Evolutionary conservation across 92 coral and sea anemone genomes (phyloP).

Genomic region (Palythoa caribaeorum): DNA sequence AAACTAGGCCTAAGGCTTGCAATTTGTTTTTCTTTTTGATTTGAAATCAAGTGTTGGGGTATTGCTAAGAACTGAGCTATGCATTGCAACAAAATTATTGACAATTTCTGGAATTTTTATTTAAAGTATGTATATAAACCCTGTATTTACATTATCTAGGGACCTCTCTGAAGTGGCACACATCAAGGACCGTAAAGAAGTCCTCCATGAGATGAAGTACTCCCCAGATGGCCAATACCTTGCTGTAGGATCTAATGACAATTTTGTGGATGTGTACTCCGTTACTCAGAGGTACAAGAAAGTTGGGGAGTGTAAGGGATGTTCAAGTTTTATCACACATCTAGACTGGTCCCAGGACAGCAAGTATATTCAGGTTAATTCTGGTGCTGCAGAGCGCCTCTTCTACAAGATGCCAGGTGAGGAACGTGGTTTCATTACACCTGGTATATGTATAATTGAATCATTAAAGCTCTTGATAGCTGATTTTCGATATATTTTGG

Average conservation of each 20-base stretch:
- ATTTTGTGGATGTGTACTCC: slow-evolving; percentile 96
- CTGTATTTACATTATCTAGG: slow-evolving; percentile 39
- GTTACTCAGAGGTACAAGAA: slow-evolving; percentile 96
- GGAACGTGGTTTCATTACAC: background rate
- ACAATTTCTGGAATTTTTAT: too few relatives aligned
- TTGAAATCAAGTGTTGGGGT: too few relatives aligned
- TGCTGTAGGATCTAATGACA: slow-evolving; percentile 99
- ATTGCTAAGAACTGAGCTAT: too few relatives aligned
- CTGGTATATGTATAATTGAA: background rate
- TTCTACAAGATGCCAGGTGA: slow-evolving; percentile 97
- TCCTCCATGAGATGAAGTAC: slow-evolving; percentile 94
- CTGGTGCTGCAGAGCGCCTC: slow-evolving; percentile 97
- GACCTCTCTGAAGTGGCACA: slow-evolving; percentile 93
- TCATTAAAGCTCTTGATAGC: background rate
- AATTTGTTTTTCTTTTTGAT: too few relatives aligned
- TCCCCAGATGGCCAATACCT: slow-evolving; percentile 98
- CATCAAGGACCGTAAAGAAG: slow-evolving; percentile 94
- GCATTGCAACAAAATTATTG: too few relatives aligned
- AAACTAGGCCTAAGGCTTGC: too few relatives aligned
- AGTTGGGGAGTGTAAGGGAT: slow-evolving; percentile 99
- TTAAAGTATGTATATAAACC: too few relatives aligned
- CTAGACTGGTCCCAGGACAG: slow-evolving; percentile 99
- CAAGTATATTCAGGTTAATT: slow-evolving; percentile 95
- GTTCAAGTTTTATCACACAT: slow-evolving; percentile 98
- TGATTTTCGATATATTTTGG: too few relatives aligned